These are phyloP conservation scores for Latrodectus elegans DNA, from an alignment of 2,888 invertebrate genomes.

Conservation along the genomic window DNA sequence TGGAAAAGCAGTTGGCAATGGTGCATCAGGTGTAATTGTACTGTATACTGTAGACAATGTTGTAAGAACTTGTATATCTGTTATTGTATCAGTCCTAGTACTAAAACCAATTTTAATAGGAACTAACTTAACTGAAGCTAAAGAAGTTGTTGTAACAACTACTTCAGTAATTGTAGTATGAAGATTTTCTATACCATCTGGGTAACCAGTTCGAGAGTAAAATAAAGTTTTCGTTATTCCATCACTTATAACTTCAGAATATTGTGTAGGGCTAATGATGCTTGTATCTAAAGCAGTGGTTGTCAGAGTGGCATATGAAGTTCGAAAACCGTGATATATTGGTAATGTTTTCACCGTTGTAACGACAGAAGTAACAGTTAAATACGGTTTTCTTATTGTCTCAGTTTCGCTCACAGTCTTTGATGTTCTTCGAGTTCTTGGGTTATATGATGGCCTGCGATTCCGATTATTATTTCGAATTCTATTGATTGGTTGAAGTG, in stretches of 20 bases:
- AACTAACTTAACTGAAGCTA: slow-evolving; percentile 71
- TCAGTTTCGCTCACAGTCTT: slow-evolving; percentile 53
- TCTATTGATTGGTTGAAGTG: slow-evolving; percentile 53
- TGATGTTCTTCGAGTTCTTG: slow-evolving; percentile 54
- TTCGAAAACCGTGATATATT: slow-evolving; percentile 72
- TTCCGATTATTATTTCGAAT: slow-evolving; percentile 50
- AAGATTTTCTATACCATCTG: slow-evolving; percentile 69
- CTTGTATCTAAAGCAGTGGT: slow-evolving; percentile 71
- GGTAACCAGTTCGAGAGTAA: slow-evolving; percentile 65
- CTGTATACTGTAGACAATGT: slow-evolving; percentile 70
- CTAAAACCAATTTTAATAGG: slow-evolving; percentile 71
- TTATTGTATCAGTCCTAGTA: slow-evolving; percentile 71
- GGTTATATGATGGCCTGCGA: slow-evolving; percentile 64
- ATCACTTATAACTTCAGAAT: slow-evolving; percentile 69
- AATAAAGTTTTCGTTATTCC: slow-evolving; percentile 70
- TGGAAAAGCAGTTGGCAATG: slow-evolving; percentile 67
- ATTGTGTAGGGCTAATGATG: slow-evolving; percentile 70
- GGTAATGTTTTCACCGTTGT: slow-evolving; percentile 72
- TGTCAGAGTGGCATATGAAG: slow-evolving; percentile 71
- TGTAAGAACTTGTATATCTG: slow-evolving; percentile 71
- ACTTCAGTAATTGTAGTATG: slow-evolving; percentile 71
- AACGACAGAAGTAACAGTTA: slow-evolving; percentile 71
- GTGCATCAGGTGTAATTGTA: slow-evolving; percentile 66
- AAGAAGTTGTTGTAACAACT: slow-evolving; percentile 71
- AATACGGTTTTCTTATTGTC: slow-evolving; percentile 67